Evolutionary conservation across 2,888 invertebrate genomes (phyloP).

Genomic region (Tachina fera): DNA sequence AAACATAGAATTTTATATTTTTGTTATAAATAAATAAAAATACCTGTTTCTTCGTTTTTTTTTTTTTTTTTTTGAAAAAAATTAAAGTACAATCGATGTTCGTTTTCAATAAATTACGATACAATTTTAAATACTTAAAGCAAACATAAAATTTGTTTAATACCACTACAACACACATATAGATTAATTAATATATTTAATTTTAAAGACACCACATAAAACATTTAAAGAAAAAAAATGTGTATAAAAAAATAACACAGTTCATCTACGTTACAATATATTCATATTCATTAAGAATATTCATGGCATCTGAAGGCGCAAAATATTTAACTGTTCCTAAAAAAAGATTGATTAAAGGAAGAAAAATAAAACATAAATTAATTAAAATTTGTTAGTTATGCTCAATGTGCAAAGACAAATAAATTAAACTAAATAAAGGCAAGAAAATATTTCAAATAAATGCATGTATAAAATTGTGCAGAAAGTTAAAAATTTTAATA

Average conservation of each 20-base stretch:
- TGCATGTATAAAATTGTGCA: no score
- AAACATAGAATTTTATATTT: constrained; percentile 5
- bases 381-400: constrained; percentile 52
- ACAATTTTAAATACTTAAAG: constrained; percentile 30
- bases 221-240: background rate
- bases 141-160: constrained; percentile 14
- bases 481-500: no score
- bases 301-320: constrained; percentile 87
- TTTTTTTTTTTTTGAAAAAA: constrained; percentile 1
- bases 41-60: constrained; percentile 27
- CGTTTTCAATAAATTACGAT: constrained; percentile 50
- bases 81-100: constrained; percentile 44
- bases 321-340: constrained; percentile 85
- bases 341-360: constrained; percentile 59
- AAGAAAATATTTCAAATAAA: background rate
- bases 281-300: constrained; percentile 85
- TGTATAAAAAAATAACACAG: constrained; percentile 53
- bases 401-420: constrained; percentile 14
- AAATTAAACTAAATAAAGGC: constrained; percentile 1
- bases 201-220: constrained; percentile 16
- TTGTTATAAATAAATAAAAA: constrained; percentile 30
- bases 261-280: constrained; percentile 74
- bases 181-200: background rate
- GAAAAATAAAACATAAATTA: constrained; percentile 56
- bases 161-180: constrained; percentile 48